Percentiles rank a stretch among this genome's conserved stretches.
Conservation (phyloP, 1,140 invertebrate species). For the Bombus waltoni region DNA sequence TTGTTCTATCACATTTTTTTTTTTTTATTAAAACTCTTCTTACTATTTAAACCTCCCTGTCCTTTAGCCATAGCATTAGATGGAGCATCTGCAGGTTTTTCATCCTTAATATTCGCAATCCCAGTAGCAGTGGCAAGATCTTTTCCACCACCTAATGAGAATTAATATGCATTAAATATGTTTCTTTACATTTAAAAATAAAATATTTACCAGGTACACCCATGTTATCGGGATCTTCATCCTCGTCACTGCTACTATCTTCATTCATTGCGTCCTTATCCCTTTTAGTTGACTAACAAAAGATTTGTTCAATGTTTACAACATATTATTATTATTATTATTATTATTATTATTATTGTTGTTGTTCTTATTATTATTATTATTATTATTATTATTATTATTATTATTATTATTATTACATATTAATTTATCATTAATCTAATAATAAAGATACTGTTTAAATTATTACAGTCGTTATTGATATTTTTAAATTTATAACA, state of each 20-base stretch:
- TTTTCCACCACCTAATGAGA: constrained; percentile 88
- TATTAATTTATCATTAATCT: background rate
- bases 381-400: background rate
- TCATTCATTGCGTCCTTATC: constrained; percentile 84
- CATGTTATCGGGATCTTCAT: constrained; percentile 95
- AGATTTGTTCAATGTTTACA: background rate
- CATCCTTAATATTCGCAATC: constrained; percentile 81
- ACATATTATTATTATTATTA: background rate
- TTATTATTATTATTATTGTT: too few relatives aligned
- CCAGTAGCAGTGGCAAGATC: constrained; percentile 89
- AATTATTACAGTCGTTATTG: background rate
- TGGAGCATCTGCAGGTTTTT: constrained; percentile 57
- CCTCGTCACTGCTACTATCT: constrained; percentile 90
- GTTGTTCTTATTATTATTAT: too few relatives aligned
- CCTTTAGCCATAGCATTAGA: constrained; percentile 63
- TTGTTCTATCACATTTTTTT: background rate
- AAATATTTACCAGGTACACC: constrained; percentile 89
- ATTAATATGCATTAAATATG: constrained; percentile 27
- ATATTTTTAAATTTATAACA: background rate
- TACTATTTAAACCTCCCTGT: constrained; percentile 72
- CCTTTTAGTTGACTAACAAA: constrained; percentile 67
- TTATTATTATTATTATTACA: background rate
- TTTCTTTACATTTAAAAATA: background rate
- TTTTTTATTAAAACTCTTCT: background rate
- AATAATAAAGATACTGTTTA: background rate